These are phyloP conservation scores for Hedychridium roseum DNA, from an alignment of 2,888 invertebrate genomes.

Conservation along the genomic window DNA sequence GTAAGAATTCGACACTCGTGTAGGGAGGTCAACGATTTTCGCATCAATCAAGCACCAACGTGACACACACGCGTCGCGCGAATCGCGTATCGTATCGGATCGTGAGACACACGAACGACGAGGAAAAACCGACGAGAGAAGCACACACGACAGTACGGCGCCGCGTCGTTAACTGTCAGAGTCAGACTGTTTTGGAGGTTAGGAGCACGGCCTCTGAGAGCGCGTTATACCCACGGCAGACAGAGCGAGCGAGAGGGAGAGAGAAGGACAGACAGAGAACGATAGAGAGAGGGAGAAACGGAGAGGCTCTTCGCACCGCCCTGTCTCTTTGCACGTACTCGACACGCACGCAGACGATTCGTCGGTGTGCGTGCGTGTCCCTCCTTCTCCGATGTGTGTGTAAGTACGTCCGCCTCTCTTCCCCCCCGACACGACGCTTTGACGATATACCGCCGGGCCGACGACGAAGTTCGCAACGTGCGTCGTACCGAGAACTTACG, in stretches of 20 bases:
- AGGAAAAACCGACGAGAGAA: slow-evolving; percentile 3
- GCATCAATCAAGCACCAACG: slow-evolving; percentile 19
- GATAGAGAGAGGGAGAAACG: slow-evolving; percentile 13
- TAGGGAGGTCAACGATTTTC: slow-evolving; percentile 16
- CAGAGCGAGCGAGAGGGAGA: slow-evolving; percentile 1
- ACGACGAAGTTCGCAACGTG: too few species aligned
- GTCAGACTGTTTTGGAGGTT: slow-evolving; percentile 45
- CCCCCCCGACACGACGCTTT: too few species aligned
- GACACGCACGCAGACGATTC: too few species aligned
- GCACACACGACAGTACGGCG: slow-evolving; percentile 9
- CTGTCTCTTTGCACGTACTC: too few species aligned
- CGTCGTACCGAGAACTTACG: too few species aligned
- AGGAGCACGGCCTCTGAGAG: slow-evolving; percentile 32
- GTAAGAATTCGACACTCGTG: too few species aligned
- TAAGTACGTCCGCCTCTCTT: slow-evolving; percentile 4
- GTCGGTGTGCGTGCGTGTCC: too few species aligned
- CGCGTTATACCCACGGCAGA: neutral
- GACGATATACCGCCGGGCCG: too few species aligned
- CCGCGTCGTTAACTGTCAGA: slow-evolving; percentile 22
- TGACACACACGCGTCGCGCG: slow-evolving; percentile 14
- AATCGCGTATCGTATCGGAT: slow-evolving; percentile 16
- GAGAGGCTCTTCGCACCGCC: too few species aligned
- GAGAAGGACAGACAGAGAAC: slow-evolving; percentile 1
- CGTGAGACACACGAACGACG: slow-evolving; percentile 24
- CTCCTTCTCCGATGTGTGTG: too few species aligned